These are phyloP conservation scores for Halichondria panicea DNA, from an alignment of 37 sponge, comb jelly and placozoan genomes.

Conservation along the genomic window DNA sequence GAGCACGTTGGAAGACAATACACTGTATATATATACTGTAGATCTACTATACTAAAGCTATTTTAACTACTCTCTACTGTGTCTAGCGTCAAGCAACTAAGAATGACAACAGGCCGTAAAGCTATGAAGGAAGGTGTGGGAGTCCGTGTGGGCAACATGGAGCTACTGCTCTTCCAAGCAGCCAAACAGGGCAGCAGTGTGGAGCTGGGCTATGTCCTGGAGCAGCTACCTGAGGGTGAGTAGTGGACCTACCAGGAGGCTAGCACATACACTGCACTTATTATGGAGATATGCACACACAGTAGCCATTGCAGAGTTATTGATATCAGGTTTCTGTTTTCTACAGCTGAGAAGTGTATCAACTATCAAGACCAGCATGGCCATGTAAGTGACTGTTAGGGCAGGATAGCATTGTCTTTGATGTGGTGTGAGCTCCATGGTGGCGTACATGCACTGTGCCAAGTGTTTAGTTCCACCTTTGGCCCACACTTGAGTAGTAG, in stretches of 20 bases:
- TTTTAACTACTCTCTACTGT: too few relatives aligned
- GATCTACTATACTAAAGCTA: too few relatives aligned
- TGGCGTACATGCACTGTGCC: too few relatives aligned
- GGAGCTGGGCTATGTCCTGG: constrained; percentile 24
- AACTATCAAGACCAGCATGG: constrained; percentile 33
- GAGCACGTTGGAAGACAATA: too few relatives aligned
- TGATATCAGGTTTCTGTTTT: background rate
- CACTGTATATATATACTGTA: too few relatives aligned
- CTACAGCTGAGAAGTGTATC: constrained; percentile 42
- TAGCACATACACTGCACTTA: too few relatives aligned
- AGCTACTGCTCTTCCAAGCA: constrained; percentile 41
- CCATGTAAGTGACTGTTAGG: constrained; percentile 11
- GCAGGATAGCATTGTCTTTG: background rate
- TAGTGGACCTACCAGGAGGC: background rate
- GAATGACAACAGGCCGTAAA: too few relatives aligned
- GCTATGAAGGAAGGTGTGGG: too few relatives aligned
- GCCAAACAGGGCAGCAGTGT: constrained; percentile 16
- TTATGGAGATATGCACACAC: background rate
- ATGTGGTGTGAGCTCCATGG: too few relatives aligned
- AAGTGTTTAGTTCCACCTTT: too few relatives aligned
- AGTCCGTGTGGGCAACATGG: constrained; percentile 12
- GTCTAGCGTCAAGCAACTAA: too few relatives aligned
- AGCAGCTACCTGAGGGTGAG: constrained; percentile 22
- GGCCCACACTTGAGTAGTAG: too few relatives aligned
- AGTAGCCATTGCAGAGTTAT: background rate